Evolutionary conservation across 1,140 invertebrate genomes (phyloP), one percentile per base, ranked within the genome.

Genomic region (Hyphantria cunea): DNA sequence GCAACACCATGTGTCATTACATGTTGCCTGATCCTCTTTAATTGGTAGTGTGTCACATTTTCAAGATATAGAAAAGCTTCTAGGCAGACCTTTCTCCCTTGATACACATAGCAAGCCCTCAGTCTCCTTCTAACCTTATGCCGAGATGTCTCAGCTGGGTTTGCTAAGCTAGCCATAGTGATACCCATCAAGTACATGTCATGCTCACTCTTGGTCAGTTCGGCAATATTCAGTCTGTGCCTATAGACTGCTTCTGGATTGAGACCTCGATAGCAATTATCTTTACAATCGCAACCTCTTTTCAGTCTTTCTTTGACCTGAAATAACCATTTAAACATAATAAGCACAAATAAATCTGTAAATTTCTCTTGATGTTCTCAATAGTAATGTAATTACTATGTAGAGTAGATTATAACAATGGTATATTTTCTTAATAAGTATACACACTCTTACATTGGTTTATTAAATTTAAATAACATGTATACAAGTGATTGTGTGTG

Each of bases 161-260:
- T 95, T 0, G 94, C 93, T 45, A 96, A 87, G 70, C 94, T 95
- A 0, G 95, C 95, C 95, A 95, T 96, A 6, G 95, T 96, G 12
- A 96, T 93, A 41, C 95, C 95, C 95, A 95, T 95, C 61, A 95
- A 84, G 76, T 96, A 96, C 93, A 95, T 94, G 73, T 94, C 94
- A 81, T 93, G 93, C 80, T 95, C 95, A 66, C 93, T 94, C 75
- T 95, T 95, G 3, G 94, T 96, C 13, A 96, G 80, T 80, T 96
- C 95, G 3, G 95, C 95, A 61, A 96, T 96, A 70, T 96, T 96
- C 8, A 96, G 74, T 62, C 95, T 89, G 72, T 96, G 95, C 37
- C 93, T 93, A 78, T 95, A 96, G 3, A 96, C 95, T 66, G 92
- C 93, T 66, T 95, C 95, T 3, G 95, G 92, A 81, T 94, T 95